Percentiles rank a stretch among this genome's conserved stretches.
Conservation (phyloP, 1,140 invertebrate species). For the Cephus cinctus region DNA sequence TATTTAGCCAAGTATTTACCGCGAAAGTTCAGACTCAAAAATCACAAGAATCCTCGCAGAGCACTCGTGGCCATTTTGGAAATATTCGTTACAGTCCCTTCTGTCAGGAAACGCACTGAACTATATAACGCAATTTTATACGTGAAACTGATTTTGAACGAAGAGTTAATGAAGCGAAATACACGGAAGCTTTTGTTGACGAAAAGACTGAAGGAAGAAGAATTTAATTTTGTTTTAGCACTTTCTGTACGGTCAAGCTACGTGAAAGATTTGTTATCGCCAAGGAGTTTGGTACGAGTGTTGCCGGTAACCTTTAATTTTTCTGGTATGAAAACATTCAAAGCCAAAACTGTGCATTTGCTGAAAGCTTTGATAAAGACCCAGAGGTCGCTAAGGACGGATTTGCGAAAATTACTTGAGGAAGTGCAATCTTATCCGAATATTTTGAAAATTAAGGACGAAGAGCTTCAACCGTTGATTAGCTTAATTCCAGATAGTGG, state of each 20-base stretch:
- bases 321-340: not conserved
- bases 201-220: not conserved
- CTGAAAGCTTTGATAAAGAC: slow-evolving; percentile 2
- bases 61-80: slow-evolving; percentile 10
- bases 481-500: slow-evolving; percentile 3
- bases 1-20: slow-evolving; percentile 17
- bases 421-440: slow-evolving; percentile 8
- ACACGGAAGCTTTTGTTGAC: not conserved
- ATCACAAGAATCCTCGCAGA: not conserved
- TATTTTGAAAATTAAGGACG: slow-evolving; percentile 2
- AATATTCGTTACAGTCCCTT: slow-evolving; percentile 8
- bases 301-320: slow-evolving; percentile 13
- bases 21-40: not conserved
- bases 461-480: slow-evolving; percentile 9
- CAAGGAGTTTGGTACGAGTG: slow-evolving; percentile 1
- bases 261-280: not conserved
- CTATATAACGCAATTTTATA: not conserved
- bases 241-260: not conserved
- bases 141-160: not conserved
- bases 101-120: slow-evolving; percentile 6
- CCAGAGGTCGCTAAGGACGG: not conserved
- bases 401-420: slow-evolving; percentile 6
- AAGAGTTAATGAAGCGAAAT: not conserved
- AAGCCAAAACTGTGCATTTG: slow-evolving; percentile 12
- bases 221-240: not conserved